Evolutionary conservation across 2,797 vertebrate species (phyloP), one percentile per base, ranked within the genome.

Genomic region (Borostomias antarcticus): DNA sequence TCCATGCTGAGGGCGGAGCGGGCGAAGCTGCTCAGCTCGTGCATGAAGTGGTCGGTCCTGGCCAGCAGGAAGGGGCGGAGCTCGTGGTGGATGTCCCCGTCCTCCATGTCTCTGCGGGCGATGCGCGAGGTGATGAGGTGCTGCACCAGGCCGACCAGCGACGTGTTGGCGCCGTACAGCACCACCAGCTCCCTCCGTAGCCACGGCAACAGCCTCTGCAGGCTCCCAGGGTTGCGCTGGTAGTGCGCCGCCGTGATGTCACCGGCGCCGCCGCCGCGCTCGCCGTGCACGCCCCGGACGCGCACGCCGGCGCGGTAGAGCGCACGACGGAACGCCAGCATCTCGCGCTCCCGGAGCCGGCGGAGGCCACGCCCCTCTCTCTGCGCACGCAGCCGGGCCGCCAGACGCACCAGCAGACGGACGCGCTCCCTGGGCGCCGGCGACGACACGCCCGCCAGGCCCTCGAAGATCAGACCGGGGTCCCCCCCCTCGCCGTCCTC

Each of bases 21-120:
- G 1, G 95, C 95, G 66, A 95, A 97, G 79, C 90, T 94, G 61
- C 94, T 88, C 69, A 98, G 91, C 64, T 98, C 95, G 1, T 98
- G 96, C 63, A 98, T 74, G 83, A 98, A 98, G 79, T 96, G 96
- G 2, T 94, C 93, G 0, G 95, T 96, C 43, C 94, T 90, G 5
- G 93, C 91, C 72, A 95, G 75, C 40, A 98, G 76, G 82, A 96
- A 96, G 0, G 95, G 95, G 2, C 92, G 93, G 52, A 98, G 85
- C 21, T 96, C 93, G 0, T 94, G 91, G 6, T 93, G 91, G 65
- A 96, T 88, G 15, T 92, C 89, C 17, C 88, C 82, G 66, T 94
- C 92, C 65, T 95, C 94, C 77, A 98, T 77, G 48, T 96, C 94
- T 0, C 93, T 93, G 3, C 91, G 90, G 0, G 91, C 91, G 0